Evolutionary conservation across 2,888 invertebrate genomes (phyloP).

Genomic region (Cantharis nigra): DNA sequence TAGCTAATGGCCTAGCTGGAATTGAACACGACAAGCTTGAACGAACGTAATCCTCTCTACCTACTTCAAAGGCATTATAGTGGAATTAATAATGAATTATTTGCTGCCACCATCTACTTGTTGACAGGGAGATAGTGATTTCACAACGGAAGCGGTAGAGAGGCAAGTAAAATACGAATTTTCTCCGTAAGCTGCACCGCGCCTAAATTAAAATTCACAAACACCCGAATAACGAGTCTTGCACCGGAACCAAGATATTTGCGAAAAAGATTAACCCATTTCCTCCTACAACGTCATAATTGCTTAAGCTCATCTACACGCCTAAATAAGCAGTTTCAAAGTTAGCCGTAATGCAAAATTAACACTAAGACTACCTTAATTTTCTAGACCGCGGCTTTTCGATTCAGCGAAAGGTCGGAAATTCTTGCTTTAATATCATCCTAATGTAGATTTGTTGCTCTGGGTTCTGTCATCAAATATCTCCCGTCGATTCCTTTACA

Average conservation of each 20-base stretch:
- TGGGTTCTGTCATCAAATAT: slow-evolving; percentile 23
- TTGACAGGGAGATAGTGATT: slow-evolving; percentile 35
- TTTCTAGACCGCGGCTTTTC: slow-evolving; percentile 18
- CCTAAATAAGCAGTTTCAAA: slow-evolving; percentile 28
- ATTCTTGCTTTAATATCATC: slow-evolving; percentile 32
- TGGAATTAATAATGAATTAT: slow-evolving; percentile 41
- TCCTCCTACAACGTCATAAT: slow-evolving; percentile 15
- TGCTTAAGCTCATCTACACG: slow-evolving; percentile 20
- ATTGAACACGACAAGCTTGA: slow-evolving; percentile 23
- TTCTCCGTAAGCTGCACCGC: slow-evolving; percentile 6
- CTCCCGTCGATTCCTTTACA: slow-evolving; percentile 25
- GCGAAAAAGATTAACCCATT: slow-evolving; percentile 14
- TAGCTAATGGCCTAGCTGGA: slow-evolving; percentile 10
- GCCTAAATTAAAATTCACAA: slow-evolving; percentile 29
- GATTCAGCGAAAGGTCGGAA: slow-evolving; percentile 16
- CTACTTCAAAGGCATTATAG: slow-evolving; percentile 35
- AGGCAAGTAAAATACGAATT: slow-evolving; percentile 11
- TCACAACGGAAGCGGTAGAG: not conserved
- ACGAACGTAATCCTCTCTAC: slow-evolving; percentile 27
- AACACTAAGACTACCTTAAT: slow-evolving; percentile 23
- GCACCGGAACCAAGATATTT: slow-evolving; percentile 13
- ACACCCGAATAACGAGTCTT: slow-evolving; percentile 11
- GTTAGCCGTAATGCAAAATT: slow-evolving; percentile 24
- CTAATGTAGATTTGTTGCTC: slow-evolving; percentile 39
- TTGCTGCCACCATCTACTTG: slow-evolving; percentile 36